These are phyloP conservation scores for Eretmocerus hayati DNA, from an alignment of 2,888 invertebrate genomes.

Conservation along the genomic window DNA sequence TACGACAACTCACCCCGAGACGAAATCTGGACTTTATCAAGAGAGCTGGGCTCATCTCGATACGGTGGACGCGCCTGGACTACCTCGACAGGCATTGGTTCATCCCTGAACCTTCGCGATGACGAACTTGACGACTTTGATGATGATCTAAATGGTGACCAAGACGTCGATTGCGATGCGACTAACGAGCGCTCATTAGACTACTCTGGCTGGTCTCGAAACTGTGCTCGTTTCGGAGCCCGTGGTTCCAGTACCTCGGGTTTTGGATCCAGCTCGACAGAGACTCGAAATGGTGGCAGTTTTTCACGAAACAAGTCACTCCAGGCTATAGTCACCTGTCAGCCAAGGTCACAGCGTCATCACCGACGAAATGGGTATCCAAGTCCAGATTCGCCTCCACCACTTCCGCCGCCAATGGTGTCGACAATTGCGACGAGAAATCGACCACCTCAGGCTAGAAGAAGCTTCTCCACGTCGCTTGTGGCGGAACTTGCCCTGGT, in stretches of 20 bases:
- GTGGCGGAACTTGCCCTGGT: slow-evolving; percentile 37
- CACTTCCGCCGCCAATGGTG: slow-evolving; percentile 28
- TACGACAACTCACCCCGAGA: slow-evolving; percentile 23
- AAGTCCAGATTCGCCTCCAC: slow-evolving; percentile 32
- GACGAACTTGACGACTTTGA: slow-evolving; percentile 38
- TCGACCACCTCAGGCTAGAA: slow-evolving; percentile 35
- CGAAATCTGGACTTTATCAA: slow-evolving; percentile 39
- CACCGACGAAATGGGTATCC: slow-evolving; percentile 38
- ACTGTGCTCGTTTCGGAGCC: no score
- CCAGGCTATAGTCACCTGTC: slow-evolving; percentile 40
- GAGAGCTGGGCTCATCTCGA: slow-evolving; percentile 26
- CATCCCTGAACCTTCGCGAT: slow-evolving; percentile 36
- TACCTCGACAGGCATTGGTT: slow-evolving; percentile 38
- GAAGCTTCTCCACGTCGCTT: slow-evolving; percentile 40
- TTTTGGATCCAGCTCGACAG: slow-evolving; percentile 35
- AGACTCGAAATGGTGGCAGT: no score
- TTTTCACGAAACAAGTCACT: slow-evolving; percentile 39
- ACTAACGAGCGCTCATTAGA: no score
- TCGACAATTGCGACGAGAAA: slow-evolving; percentile 33
- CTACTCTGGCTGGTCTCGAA: no score
- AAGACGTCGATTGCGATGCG: slow-evolving; percentile 36
- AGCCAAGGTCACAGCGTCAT: slow-evolving; percentile 35
- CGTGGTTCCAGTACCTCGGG: slow-evolving; percentile 39
- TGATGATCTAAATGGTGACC: slow-evolving; percentile 35
- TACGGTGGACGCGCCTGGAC: slow-evolving; percentile 37